Evolutionary conservation across 2,113 vertebrate genomes (phyloP), one percentile per base, ranked within the genome.

Genomic region (Acrocephalus arundinaceus): DNA sequence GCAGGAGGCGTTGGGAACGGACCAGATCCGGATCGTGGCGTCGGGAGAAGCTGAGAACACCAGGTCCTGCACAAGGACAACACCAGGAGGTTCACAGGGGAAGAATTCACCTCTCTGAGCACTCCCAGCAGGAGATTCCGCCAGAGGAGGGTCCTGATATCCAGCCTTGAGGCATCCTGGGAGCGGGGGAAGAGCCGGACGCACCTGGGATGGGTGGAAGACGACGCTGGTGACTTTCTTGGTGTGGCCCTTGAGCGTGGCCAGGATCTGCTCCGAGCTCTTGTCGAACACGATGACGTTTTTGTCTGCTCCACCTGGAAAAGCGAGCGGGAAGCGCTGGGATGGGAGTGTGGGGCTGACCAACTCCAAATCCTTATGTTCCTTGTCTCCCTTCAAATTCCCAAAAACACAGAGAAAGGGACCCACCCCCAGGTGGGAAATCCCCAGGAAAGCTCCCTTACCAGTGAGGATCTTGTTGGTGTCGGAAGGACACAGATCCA

Each of bases 401-500:
- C 28, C 20, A 7, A 6, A 20, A 71, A 1, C 2, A 1, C 4
- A 12, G 35, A 9, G 11, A 33, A 28, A 13, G 10, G 35, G 5
- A 41, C 23, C 15, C 1, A 6, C 27, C 35, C 21, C 35, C 59
- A 35, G 14, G 11, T 16, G 52, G 33, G 27, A 61, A 62, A 28
- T 1, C 6, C 28, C 52, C n/a, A 8, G 15, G 30, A n/a, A 13
- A 11, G 31, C 3, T 35, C 33, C 63, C 96, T 96, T 97, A 99
- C 99, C 99, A 0, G 99, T 99, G 85, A 99, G 99, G 45, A 99
- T 99, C 98, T 99, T 99, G 98, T 98, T 99, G 97, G 99, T 99
- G 96, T 99, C 99, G 0, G 99, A 98, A 55, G 99, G 99, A 93
- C 99, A 99, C 73, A 99, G 98, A 96, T 99, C 99, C 97, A 99